phyloP scores from a whole-genome alignment of 1,140 invertebrate genomes.

The Cecropterus lyciades region DNA sequence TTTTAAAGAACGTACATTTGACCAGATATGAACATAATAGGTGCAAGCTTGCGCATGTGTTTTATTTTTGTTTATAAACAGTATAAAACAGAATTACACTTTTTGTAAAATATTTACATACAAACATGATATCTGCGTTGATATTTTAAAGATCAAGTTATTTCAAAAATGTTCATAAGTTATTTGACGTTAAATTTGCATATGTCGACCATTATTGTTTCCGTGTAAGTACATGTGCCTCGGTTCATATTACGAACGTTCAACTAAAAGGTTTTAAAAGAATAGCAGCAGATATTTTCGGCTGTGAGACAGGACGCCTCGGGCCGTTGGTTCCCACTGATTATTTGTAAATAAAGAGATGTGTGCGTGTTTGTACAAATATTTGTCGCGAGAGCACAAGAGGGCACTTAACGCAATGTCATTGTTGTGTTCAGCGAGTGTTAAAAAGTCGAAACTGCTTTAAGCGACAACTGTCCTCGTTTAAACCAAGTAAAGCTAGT shows the following conservation, averaged over 20 bases:
- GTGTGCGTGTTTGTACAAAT: slow-evolving; percentile 61
- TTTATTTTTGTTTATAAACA: too few relatives aligned
- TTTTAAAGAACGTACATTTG: too few relatives aligned
- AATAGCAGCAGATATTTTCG: slow-evolving; percentile 13
- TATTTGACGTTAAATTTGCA: too few relatives aligned
- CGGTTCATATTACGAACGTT: neutral
- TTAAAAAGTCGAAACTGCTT: slow-evolving; percentile 33
- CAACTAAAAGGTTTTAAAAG: slow-evolving; percentile 4
- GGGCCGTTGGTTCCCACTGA: slow-evolving; percentile 54
- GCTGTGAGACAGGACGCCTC: slow-evolving; percentile 31
- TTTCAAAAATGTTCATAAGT: too few relatives aligned
- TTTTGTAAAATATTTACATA: too few relatives aligned
- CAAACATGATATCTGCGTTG: too few relatives aligned
- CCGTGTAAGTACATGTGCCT: neutral
- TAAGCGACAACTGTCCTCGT: slow-evolving; percentile 18
- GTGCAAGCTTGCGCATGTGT: too few relatives aligned
- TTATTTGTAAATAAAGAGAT: slow-evolving; percentile 61
- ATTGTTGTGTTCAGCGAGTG: slow-evolving; percentile 56
- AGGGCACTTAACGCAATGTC: slow-evolving; percentile 68
- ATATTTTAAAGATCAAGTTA: too few relatives aligned
- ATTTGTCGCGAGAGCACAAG: slow-evolving; percentile 67
- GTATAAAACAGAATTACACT: too few relatives aligned
- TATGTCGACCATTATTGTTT: too few relatives aligned
- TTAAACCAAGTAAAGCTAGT: slow-evolving; percentile 16
- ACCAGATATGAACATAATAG: too few relatives aligned